Evolutionary conservation across 2,113 vertebrate species (phyloP).

Genomic region (Pachyramphus minor): DNA sequence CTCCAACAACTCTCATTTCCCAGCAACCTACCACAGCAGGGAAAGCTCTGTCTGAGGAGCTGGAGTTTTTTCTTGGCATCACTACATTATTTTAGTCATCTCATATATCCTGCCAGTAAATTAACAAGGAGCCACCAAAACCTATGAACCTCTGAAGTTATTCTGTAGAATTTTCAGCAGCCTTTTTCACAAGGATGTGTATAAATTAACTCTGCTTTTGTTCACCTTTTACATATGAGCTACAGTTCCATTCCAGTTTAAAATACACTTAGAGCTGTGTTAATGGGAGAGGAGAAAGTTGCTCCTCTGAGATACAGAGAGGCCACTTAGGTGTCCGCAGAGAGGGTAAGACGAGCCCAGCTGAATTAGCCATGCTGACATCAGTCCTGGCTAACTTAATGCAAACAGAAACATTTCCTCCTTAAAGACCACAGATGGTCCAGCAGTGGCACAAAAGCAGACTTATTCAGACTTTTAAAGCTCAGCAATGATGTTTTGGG

Average conservation of each 20-base stretch:
- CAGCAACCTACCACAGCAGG: background rate
- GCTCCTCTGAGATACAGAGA: background rate
- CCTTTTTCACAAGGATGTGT: background rate
- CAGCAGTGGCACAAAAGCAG: background rate
- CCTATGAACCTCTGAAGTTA: background rate
- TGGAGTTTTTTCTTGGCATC: background rate
- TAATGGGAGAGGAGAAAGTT: constrained; percentile 7
- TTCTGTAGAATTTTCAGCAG: background rate
- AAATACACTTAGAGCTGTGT: background rate
- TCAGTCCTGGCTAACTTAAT: background rate
- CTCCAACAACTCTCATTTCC: background rate
- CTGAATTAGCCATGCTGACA: constrained; percentile 1
- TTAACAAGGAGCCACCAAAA: background rate
- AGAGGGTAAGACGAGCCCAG: background rate
- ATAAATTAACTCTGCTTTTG: background rate
- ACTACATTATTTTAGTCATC: background rate
- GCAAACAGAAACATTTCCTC: constrained; percentile 2
- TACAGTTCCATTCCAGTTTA: background rate
- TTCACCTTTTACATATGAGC: background rate
- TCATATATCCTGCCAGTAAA: background rate
- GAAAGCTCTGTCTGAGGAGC: background rate
- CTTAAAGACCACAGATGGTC: background rate
- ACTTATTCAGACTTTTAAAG: background rate
- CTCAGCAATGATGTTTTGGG: background rate
- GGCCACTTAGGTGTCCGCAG: background rate